Base-by-base conservation (phyloP, 2,888 invertebrate genomes). In the Leptopilina syphax region DNA sequence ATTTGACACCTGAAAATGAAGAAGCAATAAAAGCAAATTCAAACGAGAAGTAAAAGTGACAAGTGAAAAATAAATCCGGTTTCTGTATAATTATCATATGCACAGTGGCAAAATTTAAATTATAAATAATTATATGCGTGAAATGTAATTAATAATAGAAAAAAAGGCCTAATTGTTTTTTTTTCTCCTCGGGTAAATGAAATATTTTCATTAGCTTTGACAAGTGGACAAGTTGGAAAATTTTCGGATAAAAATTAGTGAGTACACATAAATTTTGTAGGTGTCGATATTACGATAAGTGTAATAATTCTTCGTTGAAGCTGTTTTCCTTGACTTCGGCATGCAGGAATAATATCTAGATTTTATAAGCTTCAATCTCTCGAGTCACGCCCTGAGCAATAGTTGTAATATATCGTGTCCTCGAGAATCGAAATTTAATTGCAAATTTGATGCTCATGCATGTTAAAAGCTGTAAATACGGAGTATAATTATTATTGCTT, bases 381-480 rank as follows among this genome's bases (percentile, higher is more conserved):
- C 65, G 78, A 77, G 81, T 80, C 82, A 77, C 82, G 81, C 80
- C 76, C 78, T 70, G 76, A 60, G 76, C 50, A 73, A 57, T 70
- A 80, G 70, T 78, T 70, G 27, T 68, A 70, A 70, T 70, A 70
- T 70, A 79, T 83, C 73, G 81, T 65, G 65, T 80, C 77, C 63
- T 76, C 70, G 65, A 79, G 79, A 66, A 27, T 57, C 73, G 54
- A 57, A n/a, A 54, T 73, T 73, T 54, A 73, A 41, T 54, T 57
- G n/a, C n/a, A 4, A 8, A 73, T 73, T 73, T 73, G n/a, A 73
- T 41, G 54, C 8, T 12, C 57, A 73, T 54, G 13, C 54, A 73
- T 54, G 24, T 70, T 13, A 12, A 73, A 73, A 27, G 13, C 12
- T 4, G 34, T 34, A 34, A 34, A 8, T 44, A 44, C 5, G 4